Conservation (phyloP, 2,888 invertebrate species). For the Rhingia campestris region DNA sequence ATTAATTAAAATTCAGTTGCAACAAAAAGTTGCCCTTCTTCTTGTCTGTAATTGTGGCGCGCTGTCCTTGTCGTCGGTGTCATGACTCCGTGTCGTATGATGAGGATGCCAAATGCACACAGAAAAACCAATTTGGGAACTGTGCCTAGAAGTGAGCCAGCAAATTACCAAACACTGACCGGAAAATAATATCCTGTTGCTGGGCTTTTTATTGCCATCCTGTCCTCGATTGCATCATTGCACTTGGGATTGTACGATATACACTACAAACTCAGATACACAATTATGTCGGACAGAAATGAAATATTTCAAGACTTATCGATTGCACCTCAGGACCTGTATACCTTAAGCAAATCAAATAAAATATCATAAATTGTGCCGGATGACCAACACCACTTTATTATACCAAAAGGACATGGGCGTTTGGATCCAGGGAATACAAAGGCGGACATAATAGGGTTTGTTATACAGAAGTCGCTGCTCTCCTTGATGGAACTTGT, state of each 20-base stretch:
- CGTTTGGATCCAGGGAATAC: no score
- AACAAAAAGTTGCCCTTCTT: conserved; percentile 23
- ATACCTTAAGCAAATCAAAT: no score
- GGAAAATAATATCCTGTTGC: conserved; percentile 67
- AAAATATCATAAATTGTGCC: no score
- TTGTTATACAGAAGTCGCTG: no score
- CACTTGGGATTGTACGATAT: background rate
- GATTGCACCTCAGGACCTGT: no score
- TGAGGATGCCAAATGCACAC: conserved; percentile 2
- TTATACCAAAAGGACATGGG: no score
- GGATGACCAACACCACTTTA: no score
- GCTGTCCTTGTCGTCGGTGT: background rate
- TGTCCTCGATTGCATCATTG: conserved; percentile 39
- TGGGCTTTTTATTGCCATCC: conserved; percentile 45
- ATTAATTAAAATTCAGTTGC: conserved; percentile 40
- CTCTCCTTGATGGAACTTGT: no score
- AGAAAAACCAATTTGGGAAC: conserved; percentile 38
- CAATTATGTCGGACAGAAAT: no score
- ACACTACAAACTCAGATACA: no score
- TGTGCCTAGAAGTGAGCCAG: conserved; percentile 48
- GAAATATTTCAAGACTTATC: no score
- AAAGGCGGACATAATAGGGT: no score
- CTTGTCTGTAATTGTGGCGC: conserved; percentile 2
- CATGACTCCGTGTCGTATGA: background rate
- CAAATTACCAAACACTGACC: conserved; percentile 54